Evolutionary conservation across 2,888 invertebrate species (phyloP).

Genomic region (Piscicola geometra): DNA sequence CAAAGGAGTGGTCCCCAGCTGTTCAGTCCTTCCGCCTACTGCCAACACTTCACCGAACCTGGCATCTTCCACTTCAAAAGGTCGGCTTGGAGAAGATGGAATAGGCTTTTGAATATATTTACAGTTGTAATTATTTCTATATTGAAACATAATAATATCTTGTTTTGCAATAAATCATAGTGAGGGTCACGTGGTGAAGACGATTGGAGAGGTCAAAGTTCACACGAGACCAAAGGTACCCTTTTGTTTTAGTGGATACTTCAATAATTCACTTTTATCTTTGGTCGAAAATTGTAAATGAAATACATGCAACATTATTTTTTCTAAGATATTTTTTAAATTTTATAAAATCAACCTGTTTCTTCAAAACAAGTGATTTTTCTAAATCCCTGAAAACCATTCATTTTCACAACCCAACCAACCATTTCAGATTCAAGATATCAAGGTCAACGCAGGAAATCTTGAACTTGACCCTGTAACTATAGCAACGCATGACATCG

Average conservation of each 20-base stretch:
- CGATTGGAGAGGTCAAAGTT: conserved; percentile 54
- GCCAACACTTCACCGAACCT: conserved; percentile 51
- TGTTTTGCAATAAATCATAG: conserved; percentile 34
- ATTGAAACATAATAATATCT: not conserved
- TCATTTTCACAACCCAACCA: not conserved
- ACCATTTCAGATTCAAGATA: conserved; percentile 52
- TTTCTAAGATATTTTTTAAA: not conserved
- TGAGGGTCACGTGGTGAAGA: conserved; percentile 40
- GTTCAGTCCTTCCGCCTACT: conserved; percentile 55
- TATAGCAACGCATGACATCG: conserved; percentile 52
- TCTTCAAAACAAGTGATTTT: not conserved
- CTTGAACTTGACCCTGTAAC: conserved; percentile 52
- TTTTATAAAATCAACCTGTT: conserved; percentile 1
- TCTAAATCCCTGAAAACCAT: not conserved
- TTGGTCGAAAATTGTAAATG: not conserved
- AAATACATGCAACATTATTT: not conserved
- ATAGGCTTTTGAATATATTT: too few species aligned
- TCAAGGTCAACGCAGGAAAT: conserved; percentile 47
- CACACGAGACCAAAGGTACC: conserved; percentile 52
- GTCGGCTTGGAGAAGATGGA: too few species aligned
- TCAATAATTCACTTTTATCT: not conserved
- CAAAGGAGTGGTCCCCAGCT: conserved; percentile 53
- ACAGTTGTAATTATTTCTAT: too few species aligned
- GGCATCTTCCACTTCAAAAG: conserved; percentile 55
- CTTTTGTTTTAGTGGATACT: not conserved